Base-by-base conservation (phyloP, 35 echinoderm and acorn worm genomes). In the Eucidaris tribuloides region DNA sequence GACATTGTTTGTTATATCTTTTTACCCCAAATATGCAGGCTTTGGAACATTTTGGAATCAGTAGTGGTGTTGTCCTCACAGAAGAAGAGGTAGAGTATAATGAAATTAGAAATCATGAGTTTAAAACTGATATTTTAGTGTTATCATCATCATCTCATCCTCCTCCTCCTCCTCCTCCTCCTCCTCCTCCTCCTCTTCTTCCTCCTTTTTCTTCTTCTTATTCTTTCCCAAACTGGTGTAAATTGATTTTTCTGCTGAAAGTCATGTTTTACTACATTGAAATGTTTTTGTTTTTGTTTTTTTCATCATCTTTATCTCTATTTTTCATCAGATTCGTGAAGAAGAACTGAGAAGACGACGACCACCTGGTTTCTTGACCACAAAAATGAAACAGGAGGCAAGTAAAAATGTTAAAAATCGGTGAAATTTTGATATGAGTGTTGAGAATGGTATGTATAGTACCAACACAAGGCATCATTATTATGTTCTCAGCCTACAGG, bases 361-460 rank as follows among this genome's bases (percentile, higher is more conserved):
- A n/a, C 94, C 94, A 35, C 94, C 94, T 45, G 89, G 94, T 33
- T 97, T 92, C 52, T 62, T 83, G 23, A 92, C 94, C 2, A 97
- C 76, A 36, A 60, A 65, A 30, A 92, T 49, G 65, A 88, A 90
- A 82, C 52, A 97, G 70, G 85, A 91, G 82, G 94, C 92, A 81
- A 61, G 29, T 22, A 42, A 34, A 43, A 17, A 13, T 15, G 62
- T 19, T 13, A 30, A 65, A 13, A 30, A 65, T 30, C 9, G 7
- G 9, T n/a, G 9, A 9, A 11, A 11, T n/a, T 52, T 11, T 9
- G 48, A 9, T 11, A 52, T n/a, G n/a, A n/a, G 48, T 52, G n/a
- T n/a, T 11, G 48, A 52, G 9, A n/a, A 9, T 52, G 9, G 9
- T 52, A 9, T 52, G 9, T 52, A n/a, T n/a, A 52, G 48, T 52